A percentile compares a stretch with the other conserved stretches of the same genome.
phyloP scores from a whole-genome alignment of 2,888 invertebrate species.

The Pyrochroa serraticornis region DNA sequence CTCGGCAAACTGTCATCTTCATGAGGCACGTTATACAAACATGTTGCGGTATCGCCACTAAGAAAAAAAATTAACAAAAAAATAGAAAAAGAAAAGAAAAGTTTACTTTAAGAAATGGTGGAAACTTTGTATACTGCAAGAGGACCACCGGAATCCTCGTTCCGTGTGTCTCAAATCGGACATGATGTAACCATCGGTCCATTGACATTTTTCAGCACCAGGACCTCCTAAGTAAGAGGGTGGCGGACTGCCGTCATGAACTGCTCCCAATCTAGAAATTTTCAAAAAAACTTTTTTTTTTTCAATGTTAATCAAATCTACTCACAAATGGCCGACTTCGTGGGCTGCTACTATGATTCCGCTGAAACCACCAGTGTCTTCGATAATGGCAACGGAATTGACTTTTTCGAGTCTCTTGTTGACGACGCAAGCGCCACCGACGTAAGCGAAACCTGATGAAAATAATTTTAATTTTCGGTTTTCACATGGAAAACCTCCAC shows the following conservation, averaged over 20 bases:
- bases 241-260: slow-evolving; percentile 95
- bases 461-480: not conserved
- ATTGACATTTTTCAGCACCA: slow-evolving; percentile 91
- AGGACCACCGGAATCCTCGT: slow-evolving; percentile 93
- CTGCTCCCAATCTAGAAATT: slow-evolving; percentile 79
- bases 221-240: slow-evolving; percentile 94
- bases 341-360: slow-evolving; percentile 96
- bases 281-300: not conserved
- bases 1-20: slow-evolving; percentile 90
- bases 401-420: slow-evolving; percentile 95
- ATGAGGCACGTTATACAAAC: slow-evolving; percentile 90
- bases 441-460: slow-evolving; percentile 87
- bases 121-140: slow-evolving; percentile 91
- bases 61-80: slow-evolving; percentile 42
- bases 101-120: slow-evolving; percentile 90
- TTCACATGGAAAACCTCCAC: no score
- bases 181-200: slow-evolving; percentile 97
- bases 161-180: slow-evolving; percentile 93
- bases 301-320: no score
- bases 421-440: slow-evolving; percentile 94
- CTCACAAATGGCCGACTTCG: slow-evolving; percentile 96
- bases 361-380: slow-evolving; percentile 95
- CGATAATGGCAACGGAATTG: slow-evolving; percentile 94
- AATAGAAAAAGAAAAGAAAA: no score
- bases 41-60: slow-evolving; percentile 94